Evolutionary conservation across 92 coral and sea anemone genomes (phyloP).

Genomic region (Paramuricea clavata): DNA sequence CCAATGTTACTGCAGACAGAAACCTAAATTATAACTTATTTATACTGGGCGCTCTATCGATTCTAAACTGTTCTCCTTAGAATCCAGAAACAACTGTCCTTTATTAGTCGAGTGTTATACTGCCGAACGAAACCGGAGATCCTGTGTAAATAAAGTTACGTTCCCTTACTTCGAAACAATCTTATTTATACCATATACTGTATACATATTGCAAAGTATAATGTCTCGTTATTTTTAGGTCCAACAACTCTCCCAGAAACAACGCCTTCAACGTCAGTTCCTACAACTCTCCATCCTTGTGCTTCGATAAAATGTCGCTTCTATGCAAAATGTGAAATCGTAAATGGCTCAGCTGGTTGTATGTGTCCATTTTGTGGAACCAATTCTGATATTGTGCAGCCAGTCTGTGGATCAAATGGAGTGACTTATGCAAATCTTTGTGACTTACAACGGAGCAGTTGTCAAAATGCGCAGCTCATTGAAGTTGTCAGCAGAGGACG

Average conservation of each 20-base stretch:
- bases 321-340: not conserved
- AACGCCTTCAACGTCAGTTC: not conserved
- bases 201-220: no score
- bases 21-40: no score
- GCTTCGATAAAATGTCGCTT: not conserved
- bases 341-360: not conserved
- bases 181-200: no score
- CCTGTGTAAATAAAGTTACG: no score
- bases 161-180: no score
- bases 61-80: no score
- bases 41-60: no score
- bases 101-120: no score
- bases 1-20: no score
- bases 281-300: slow-evolving; percentile 1
- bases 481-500: not conserved
- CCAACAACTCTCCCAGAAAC: not conserved
- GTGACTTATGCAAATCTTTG: slow-evolving; percentile 12
- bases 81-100: no score
- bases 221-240: not conserved
- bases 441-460: not conserved
- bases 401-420: slow-evolving; percentile 24
- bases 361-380: not conserved
- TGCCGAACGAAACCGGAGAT: no score
- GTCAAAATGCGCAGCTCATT: not conserved
- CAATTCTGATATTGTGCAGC: not conserved